Conservation (phyloP, 2,888 invertebrate genomes). For the Aquatica leii region DNA sequence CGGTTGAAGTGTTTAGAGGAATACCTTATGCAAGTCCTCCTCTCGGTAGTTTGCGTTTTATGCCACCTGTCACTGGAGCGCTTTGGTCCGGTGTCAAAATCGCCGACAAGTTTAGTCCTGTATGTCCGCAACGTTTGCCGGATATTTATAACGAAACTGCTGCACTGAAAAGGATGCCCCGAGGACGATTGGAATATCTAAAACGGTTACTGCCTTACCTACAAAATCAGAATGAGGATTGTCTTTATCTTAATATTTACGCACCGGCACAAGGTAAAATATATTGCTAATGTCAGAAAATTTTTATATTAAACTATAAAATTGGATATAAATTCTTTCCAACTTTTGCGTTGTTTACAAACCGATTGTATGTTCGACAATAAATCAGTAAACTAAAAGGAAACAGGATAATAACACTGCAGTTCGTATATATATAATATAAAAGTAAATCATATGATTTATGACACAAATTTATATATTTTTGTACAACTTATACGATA, state of each 20-base stretch:
- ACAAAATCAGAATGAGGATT: slow-evolving; percentile 94
- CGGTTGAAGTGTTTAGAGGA: slow-evolving; percentile 92
- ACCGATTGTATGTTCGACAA: too few species aligned
- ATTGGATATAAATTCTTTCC: too few species aligned
- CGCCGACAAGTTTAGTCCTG: slow-evolving; percentile 87
- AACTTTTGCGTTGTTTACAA: too few species aligned
- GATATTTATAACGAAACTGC: slow-evolving; percentile 86
- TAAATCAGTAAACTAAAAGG: background rate
- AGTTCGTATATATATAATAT: background rate
- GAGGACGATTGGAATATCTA: slow-evolving; percentile 87
- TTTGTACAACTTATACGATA: too few species aligned
- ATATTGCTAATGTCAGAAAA: too few species aligned
- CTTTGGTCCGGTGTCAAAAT: slow-evolving; percentile 91
- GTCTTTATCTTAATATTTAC: slow-evolving; percentile 96
- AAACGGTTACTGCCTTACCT: slow-evolving; percentile 87
- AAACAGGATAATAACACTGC: background rate
- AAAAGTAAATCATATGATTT: background rate
- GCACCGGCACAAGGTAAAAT: slow-evolving; percentile 89
- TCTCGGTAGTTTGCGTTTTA: slow-evolving; percentile 86
- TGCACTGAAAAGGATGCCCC: slow-evolving; percentile 84
- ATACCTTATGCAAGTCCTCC: slow-evolving; percentile 96
- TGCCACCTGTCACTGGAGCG: slow-evolving; percentile 95
- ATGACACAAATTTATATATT: too few species aligned
- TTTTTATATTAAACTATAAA: too few species aligned
- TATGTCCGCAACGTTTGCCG: slow-evolving; percentile 91